phyloP scores from a whole-genome alignment of 2,113 vertebrate genomes.

The Lycocorax pyrrhopterus region DNA sequence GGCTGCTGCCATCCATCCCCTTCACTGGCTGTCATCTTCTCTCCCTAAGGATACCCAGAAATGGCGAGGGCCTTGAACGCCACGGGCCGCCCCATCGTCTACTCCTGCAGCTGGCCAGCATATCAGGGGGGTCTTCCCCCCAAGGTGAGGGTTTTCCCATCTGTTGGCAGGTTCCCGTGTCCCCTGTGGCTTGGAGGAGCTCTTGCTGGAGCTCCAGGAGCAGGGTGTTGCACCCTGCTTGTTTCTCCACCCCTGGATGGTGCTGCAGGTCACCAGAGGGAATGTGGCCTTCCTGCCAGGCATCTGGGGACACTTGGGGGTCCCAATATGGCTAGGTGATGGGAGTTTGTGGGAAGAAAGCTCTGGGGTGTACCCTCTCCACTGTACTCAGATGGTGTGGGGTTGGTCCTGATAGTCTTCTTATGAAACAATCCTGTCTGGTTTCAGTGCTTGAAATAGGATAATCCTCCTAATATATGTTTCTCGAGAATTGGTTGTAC shows the following conservation, averaged over 20 bases:
- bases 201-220: neutral
- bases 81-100: conserved; percentile 85
- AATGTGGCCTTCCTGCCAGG: neutral
- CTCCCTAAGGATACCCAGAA: conserved; percentile 81
- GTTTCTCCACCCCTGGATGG: neutral
- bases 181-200: neutral
- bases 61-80: conserved; percentile 87
- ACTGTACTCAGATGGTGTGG: neutral
- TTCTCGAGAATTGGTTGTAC: neutral
- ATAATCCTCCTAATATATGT: neutral
- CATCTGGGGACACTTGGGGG: neutral
- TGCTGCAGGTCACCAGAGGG: neutral
- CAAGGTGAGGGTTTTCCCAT: conserved; percentile 64
- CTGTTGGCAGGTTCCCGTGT: neutral
- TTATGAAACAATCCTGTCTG: neutral
- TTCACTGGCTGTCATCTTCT: neutral
- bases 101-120: conserved; percentile 93
- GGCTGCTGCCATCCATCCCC: neutral
- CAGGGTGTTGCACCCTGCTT: neutral
- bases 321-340: neutral
- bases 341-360: neutral
- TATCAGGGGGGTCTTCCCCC: conserved; percentile 90
- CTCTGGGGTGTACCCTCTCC: neutral
- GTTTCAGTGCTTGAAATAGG: neutral
- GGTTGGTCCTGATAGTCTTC: neutral